These are phyloP conservation scores for Penaeus vannamei DNA, from an alignment of 1,140 invertebrate genomes.

Conservation along the genomic window DNA sequence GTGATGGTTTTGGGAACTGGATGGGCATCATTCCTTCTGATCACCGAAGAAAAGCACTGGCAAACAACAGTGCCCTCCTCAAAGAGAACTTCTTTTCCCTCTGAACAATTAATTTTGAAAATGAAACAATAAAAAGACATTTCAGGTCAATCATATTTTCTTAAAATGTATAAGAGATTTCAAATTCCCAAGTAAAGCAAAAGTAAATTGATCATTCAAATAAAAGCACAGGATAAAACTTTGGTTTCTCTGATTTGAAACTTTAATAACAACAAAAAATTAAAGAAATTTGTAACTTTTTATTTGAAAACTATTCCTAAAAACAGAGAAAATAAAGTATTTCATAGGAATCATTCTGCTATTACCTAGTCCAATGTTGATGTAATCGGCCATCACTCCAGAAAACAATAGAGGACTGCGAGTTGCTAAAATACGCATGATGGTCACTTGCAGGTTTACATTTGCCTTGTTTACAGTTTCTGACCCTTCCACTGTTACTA, in stretches of 20 bases:
- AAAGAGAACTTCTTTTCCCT: slow-evolving; percentile 56
- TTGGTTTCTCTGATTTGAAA: no score
- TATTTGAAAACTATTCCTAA: no score
- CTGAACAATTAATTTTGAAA: background rate
- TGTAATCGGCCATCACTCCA: slow-evolving; percentile 37
- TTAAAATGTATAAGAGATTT: no score
- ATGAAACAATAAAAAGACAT: no score
- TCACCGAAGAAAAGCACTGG: slow-evolving; percentile 52
- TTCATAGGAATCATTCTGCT: background rate
- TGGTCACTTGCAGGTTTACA: slow-evolving; percentile 49
- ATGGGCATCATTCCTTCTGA: slow-evolving; percentile 31
- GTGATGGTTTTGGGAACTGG: slow-evolving; percentile 38
- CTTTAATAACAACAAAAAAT: no score
- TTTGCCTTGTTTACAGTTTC: slow-evolving; percentile 40
- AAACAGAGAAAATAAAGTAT: background rate
- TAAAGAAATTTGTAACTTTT: no score
- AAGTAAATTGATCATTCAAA: no score
- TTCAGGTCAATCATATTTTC: no score
- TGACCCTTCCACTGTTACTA: slow-evolving; percentile 44
- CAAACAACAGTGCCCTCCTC: slow-evolving; percentile 24
- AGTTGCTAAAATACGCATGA: slow-evolving; percentile 52
- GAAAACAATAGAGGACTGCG: slow-evolving; percentile 30
- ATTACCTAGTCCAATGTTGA: slow-evolving; percentile 51
- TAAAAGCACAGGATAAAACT: no score
- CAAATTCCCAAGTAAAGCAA: no score